Evolutionary conservation across 2,113 vertebrate species (phyloP), one percentile per base, ranked within the genome.

Genomic region (Diadophis punctatus): DNA sequence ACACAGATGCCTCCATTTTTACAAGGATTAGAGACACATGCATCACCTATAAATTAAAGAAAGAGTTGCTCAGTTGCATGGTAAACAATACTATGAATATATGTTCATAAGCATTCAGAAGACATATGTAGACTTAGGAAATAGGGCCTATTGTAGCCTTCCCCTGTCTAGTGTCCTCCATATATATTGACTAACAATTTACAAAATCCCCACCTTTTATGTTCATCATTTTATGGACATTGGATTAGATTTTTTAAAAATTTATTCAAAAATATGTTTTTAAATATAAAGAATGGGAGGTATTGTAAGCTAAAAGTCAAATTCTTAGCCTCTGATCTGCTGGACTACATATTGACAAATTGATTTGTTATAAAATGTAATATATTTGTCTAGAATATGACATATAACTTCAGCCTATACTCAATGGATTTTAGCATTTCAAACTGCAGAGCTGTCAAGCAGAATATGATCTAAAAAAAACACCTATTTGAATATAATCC

Each of bases 1-100:
- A 98, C 93, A 91, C 98, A 98, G 93, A 97, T 97, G 53, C 98
- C 98, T 34, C 97, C 98, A 23, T 98, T 98, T 96, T 97, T 96
- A 96, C 98, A 98, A 0, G 98, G 98, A 90, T 96, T 98, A 49
- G 97, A 97, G 39, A 97, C 96, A 11, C 98, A 98, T 14, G 95
- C 80, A 0, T 98, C 97, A 2, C 97, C 98, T 98, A 91, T 12
- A 1, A 63, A 93, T 93, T 9, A 95, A 93, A 96, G 22, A 94
- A 92, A 95, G 1, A 34, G 3, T 39, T 10, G 68, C 22, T 74
- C 8, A 74, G 80, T 58, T 53, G 34, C 3, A 88, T 80, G 39
- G 27, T 22, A 25, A 53, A 80, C 52, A 30, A 84, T 55, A 4
- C 9, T 55, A 27, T 80, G 25, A 92, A 80, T 18, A 23, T 20